Conservation (phyloP, 2,888 invertebrate species). For the Pammene aurita region DNA sequence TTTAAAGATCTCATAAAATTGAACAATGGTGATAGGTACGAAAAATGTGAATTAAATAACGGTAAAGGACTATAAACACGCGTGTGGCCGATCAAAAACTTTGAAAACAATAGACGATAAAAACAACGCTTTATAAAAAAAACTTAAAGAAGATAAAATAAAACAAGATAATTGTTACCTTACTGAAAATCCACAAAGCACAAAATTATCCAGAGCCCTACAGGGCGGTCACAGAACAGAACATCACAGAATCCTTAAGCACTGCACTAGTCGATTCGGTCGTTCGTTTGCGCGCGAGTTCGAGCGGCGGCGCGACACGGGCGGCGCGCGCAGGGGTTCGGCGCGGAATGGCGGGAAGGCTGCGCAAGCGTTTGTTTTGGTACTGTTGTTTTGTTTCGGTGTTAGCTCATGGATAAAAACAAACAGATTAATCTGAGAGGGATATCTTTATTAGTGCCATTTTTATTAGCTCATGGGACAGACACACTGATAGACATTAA, state of each 20-base stretch:
- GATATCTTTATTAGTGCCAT: not conserved
- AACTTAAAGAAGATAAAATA: constrained; percentile 17
- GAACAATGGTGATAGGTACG: not conserved
- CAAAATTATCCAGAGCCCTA: constrained; percentile 58
- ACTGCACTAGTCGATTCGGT: constrained; percentile 58
- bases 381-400: constrained; percentile 13
- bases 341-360: constrained; percentile 68
- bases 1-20: constrained; percentile 5
- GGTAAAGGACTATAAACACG: constrained; percentile 37
- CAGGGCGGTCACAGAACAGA: constrained; percentile 73
- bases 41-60: constrained; percentile 21
- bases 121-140: constrained; percentile 43
- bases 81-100: constrained; percentile 51
- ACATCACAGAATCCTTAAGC: constrained; percentile 63
- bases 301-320: constrained; percentile 73
- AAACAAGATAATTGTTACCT: constrained; percentile 54
- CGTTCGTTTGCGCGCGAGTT: constrained; percentile 56
- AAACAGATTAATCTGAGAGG: constrained; percentile 1
- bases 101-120: constrained; percentile 64
- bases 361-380: constrained; percentile 43
- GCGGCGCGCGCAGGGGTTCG: constrained; percentile 76
- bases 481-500: not conserved
- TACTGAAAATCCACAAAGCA: constrained; percentile 52
- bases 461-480: not conserved
- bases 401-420: constrained; percentile 11